A percentile compares a stretch with the other conserved stretches of the same genome.
phyloP scores from a whole-genome alignment of 2,888 invertebrate genomes.

The Nomada goodeniana region DNA sequence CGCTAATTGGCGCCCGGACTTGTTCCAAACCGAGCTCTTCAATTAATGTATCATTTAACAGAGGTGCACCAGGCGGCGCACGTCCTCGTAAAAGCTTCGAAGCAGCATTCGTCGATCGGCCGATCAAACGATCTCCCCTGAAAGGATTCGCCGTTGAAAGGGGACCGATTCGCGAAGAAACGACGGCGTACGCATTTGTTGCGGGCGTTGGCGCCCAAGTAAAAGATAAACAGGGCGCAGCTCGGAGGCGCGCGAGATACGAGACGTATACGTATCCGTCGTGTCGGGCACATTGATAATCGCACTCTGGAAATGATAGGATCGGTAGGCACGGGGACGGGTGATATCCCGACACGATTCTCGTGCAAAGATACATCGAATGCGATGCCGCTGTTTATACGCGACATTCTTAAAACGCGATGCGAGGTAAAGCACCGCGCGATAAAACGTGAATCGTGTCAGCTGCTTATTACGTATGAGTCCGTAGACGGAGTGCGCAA shows the following conservation, averaged over 20 bases:
- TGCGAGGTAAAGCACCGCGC: neutral
- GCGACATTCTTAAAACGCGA: neutral
- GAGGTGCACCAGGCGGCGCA: conserved; percentile 3
- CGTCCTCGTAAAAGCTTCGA: conserved; percentile 20
- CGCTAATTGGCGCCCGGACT: conserved; percentile 48
- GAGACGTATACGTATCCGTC: neutral
- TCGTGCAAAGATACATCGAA: conserved; percentile 1
- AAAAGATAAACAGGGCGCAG: conserved; percentile 41
- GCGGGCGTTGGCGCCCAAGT: conserved; percentile 8
- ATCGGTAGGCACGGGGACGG: neutral
- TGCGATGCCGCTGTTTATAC: neutral
- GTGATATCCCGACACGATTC: conserved; percentile 24
- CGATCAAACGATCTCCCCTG: conserved; percentile 13
- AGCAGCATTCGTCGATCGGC: conserved; percentile 19
- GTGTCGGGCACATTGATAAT: conserved; percentile 60
- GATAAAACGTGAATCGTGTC: too few relatives aligned
- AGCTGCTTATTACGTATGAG: too few relatives aligned
- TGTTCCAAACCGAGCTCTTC: conserved; percentile 22
- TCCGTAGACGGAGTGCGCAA: too few relatives aligned
- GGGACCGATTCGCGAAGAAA: too few relatives aligned
- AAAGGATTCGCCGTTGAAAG: neutral
- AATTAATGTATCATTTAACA: conserved; percentile 50
- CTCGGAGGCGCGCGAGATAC: conserved; percentile 50
- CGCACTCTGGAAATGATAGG: conserved; percentile 50
- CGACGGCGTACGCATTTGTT: conserved; percentile 8